Percentiles rank a stretch among this genome's conserved stretches.
phyloP scores from a whole-genome alignment of 2,888 invertebrate species.

The Ichneumoninae sp. region DNA sequence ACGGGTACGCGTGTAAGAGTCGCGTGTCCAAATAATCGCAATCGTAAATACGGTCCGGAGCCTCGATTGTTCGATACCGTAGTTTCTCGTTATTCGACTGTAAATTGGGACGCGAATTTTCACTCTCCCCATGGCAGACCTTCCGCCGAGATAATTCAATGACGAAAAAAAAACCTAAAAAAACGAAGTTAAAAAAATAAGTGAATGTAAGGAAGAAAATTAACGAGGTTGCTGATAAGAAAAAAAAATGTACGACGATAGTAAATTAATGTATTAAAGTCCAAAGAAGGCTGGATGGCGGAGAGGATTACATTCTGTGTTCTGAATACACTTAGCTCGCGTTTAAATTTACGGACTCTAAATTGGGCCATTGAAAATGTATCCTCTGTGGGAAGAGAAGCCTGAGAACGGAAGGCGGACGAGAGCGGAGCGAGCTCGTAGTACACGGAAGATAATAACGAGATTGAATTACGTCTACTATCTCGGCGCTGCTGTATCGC shows the following conservation, averaged over 20 bases:
- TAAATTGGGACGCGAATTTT: constrained; percentile 50
- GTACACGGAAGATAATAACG: constrained; percentile 50
- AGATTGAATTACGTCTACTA: constrained; percentile 42
- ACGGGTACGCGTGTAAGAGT: not conserved
- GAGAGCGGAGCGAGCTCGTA: constrained; percentile 18
- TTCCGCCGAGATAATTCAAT: constrained; percentile 33
- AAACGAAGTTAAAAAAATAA: not conserved
- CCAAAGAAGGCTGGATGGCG: constrained; percentile 16
- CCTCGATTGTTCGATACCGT: constrained; percentile 59
- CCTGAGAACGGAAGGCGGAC: constrained; percentile 45
- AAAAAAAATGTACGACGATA: constrained; percentile 19
- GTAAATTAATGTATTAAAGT: constrained; percentile 22
- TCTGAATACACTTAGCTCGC: constrained; percentile 1
- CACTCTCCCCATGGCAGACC: not conserved
- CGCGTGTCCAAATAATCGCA: constrained; percentile 49
- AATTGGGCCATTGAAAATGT: constrained; percentile 58
- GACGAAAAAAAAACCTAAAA: constrained; percentile 1
- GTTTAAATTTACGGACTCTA: constrained; percentile 33
- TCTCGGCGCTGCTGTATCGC: not conserved
- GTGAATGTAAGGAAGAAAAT: constrained; percentile 6
- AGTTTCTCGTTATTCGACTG: constrained; percentile 52
- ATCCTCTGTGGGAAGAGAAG: constrained; percentile 46
- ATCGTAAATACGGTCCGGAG: constrained; percentile 52
- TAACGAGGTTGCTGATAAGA: constrained; percentile 13
- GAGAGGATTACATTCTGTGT: constrained; percentile 42